Percentiles rank a stretch among this genome's conserved stretches.
These are phyloP conservation scores for Eudemis profundana DNA, from an alignment of 2,888 invertebrate genomes.

Conservation along the genomic window DNA sequence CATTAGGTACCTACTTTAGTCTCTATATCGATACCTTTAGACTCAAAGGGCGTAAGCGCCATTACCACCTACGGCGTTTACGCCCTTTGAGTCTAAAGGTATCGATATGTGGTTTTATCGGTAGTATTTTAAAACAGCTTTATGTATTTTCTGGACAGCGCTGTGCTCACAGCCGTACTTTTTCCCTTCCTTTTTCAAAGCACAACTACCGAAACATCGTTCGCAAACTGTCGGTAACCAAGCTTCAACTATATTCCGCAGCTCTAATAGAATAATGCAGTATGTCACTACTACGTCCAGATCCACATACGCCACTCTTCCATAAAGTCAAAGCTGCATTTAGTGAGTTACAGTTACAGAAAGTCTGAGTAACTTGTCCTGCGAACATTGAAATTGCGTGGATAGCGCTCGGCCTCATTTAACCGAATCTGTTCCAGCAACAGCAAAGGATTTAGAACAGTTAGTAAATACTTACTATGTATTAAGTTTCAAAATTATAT, in stretches of 20 bases:
- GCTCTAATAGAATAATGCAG: neutral
- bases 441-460: neutral
- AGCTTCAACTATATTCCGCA: constrained; percentile 13
- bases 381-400: constrained; percentile 22
- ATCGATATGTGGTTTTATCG: no score
- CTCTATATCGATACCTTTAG: no score
- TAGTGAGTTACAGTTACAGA: constrained; percentile 12
- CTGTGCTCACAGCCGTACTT: neutral
- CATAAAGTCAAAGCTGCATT: constrained; percentile 3
- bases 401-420: neutral
- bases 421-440: neutral
- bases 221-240: constrained; percentile 12
- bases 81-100: no score
- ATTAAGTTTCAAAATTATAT: no score
- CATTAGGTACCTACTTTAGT: no score
- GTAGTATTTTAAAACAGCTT: no score
- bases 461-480: neutral
- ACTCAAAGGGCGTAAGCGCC: no score
- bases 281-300: neutral
- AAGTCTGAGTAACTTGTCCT: constrained; percentile 4
- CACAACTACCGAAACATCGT: constrained; percentile 23
- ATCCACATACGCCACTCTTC: neutral
- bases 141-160: neutral
- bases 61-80: no score
- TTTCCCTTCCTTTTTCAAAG: constrained; percentile 20